Percentiles rank a stretch among this genome's conserved stretches.
Conservation (phyloP, 2,797 vertebrate genomes). For the Alca torda region DNA sequence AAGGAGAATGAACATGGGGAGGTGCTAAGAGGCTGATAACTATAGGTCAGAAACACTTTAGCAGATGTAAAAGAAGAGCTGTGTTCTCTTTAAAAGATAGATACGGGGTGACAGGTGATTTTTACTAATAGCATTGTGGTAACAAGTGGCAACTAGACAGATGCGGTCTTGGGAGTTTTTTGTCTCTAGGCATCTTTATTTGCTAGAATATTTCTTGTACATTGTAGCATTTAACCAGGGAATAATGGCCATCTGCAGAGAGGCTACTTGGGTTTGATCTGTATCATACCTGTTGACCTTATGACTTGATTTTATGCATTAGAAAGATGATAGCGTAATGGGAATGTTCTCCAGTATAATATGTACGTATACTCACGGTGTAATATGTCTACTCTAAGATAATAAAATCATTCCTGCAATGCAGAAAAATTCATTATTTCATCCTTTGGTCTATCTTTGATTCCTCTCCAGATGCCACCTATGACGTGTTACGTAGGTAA, state of each 20-base stretch:
- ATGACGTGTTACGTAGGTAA: fast-evolving
- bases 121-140: neutral
- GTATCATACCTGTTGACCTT: neutral
- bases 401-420: neutral
- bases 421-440: neutral
- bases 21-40: neutral
- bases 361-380: fast-evolving
- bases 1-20: neutral
- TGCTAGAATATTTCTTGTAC: neutral
- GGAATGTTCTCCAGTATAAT: neutral
- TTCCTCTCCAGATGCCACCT: neutral
- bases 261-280: neutral
- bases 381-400: neutral
- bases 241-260: neutral
- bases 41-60: neutral
- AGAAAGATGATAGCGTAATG: neutral
- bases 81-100: neutral
- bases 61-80: neutral
- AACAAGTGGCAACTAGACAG: neutral
- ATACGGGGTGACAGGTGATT: neutral
- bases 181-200: neutral
- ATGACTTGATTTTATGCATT: neutral
- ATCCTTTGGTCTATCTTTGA: neutral
- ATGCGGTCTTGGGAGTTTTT: neutral
- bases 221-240: neutral